Evolutionary conservation across 2,888 invertebrate species (phyloP), one percentile per base, ranked within the genome.

Genomic region (Andrena camellia): DNA sequence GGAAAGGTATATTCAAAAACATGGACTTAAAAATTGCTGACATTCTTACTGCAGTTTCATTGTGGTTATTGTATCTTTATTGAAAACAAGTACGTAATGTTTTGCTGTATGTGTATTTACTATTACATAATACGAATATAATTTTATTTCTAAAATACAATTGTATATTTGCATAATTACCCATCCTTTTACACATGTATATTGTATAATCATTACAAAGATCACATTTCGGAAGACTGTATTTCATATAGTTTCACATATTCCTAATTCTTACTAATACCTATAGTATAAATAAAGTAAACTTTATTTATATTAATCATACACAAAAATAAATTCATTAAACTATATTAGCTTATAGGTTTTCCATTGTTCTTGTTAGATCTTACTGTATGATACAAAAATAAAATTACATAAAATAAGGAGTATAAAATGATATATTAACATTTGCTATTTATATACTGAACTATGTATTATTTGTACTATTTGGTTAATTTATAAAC

Each of bases 1-100:
- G 83, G 95, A 95, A 93, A 95, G 96, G 92, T 98, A 98, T 92
- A 96, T 97, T 85, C 96, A 97, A 93, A 98, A 97, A 93, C 96
- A 97, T 91, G 96, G 96, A 54, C 94, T 97, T 64, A 85, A 93
- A 91, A 90, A 93, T 91, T 93, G 93, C 93, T 93, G 93, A 94
- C 92, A 89, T 83, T 90, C 80, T 91, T 88, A 87, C 74, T 85
- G 50, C 73, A 81, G 78, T 83, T 86, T 85, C 84, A 83, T 82
- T 90, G 77, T 80, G 81, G 81, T 80, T 86, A 88, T 74, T 83
- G 77, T 86, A 80, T 75, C 83, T 78, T 85, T 82, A 88, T 88
- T 73, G 80, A 90, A 85, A 88, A 86, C 86, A 89, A 89, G 74
- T 81, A 85, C 89, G 82, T 88, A 89, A 91, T 85, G 86, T 91